These are phyloP conservation scores for Sebastes nivosus DNA, from an alignment of 2,797 vertebrate genomes.

Conservation along the genomic window DNA sequence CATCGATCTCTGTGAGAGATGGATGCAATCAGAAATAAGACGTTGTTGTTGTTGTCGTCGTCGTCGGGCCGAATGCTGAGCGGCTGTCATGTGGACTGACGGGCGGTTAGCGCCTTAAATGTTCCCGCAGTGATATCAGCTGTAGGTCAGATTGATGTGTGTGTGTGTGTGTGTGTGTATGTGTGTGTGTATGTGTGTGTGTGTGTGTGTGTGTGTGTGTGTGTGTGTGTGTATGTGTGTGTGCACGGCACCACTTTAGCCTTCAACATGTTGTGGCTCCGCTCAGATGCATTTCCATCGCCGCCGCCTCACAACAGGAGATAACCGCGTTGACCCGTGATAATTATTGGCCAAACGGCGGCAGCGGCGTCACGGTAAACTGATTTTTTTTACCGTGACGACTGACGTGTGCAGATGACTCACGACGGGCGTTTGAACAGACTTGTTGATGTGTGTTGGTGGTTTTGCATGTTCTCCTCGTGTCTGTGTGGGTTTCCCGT, in stretches of 20 bases:
- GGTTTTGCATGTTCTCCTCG: not conserved
- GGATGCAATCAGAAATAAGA: conserved; percentile 45
- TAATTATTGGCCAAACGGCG: not conserved
- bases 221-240: not conserved
- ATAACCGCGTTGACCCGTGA: not conserved
- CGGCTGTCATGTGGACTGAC: conserved; percentile 29
- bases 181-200: too few species aligned
- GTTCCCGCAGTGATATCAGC: not conserved
- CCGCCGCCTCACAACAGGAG: not conserved
- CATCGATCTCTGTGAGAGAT: conserved; percentile 64
- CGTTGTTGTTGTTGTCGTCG: not conserved
- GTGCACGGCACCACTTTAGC: not conserved
- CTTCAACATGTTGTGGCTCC: too few species aligned
- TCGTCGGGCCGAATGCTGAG: conserved; percentile 15
- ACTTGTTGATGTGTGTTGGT: not conserved
- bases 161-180: too few species aligned
- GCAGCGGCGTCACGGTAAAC: not conserved
- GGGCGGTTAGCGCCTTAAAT: not conserved
- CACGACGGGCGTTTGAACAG: not conserved
- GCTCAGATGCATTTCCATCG: not conserved
- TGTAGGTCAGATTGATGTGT: not conserved
- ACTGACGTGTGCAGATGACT: not conserved
- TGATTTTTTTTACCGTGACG: not conserved
- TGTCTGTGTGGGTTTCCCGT: not conserved
- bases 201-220: not conserved